Evolutionary conservation across 37 sponge, comb jelly and placozoan species (phyloP), one percentile per base, ranked within the genome.

Genomic region (Cliona cf. orientalis): DNA sequence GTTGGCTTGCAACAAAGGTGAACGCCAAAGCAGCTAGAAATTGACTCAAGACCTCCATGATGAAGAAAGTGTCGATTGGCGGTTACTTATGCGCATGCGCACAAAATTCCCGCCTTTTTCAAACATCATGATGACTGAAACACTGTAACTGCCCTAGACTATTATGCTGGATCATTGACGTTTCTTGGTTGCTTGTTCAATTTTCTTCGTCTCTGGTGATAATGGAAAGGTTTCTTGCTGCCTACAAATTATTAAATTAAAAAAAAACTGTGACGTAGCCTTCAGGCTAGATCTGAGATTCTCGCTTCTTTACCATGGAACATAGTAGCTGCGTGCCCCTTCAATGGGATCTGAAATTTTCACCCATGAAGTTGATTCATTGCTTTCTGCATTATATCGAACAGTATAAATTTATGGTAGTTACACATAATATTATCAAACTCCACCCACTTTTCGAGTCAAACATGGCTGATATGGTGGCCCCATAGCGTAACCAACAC

Each of bases 161-260:
- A n/a, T n/a, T n/a, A n/a, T n/a, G n/a, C n/a, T n/a, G n/a, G n/a
- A 19, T 72, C 73, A 72, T 22, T 49, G 46, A 1, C 26, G 32
- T 7, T 72, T 72, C 31, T 72, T 72, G 32, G 55, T 66, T 6
- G 68, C 68, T 34, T 66, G 32, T 2, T 66, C 73, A 45, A 72
- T 23, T 25, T 7, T 46, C 49, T 33, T 49, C 49, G 73, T 72
- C 26, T 72, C 56, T 46, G 73, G 73, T 22, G 73, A 72, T 0
- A 72, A 56, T 22, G 55, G 53, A 46, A 72, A 72, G 0, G 34
- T 49, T 49, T 25, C 53, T 26, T 72, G 37, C 36, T 45, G 31
- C 73, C 73, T 72, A 36, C 29, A 46, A 61, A 61, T 6, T 25
- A 17, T 11, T 11, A 49, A 49, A 49, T 17, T 19, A 17, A 17